Percentiles rank a stretch among this genome's conserved stretches.
These are phyloP conservation scores for Apodemia duryi DNA, from an alignment of 2,888 invertebrate genomes.

Conservation along the genomic window DNA sequence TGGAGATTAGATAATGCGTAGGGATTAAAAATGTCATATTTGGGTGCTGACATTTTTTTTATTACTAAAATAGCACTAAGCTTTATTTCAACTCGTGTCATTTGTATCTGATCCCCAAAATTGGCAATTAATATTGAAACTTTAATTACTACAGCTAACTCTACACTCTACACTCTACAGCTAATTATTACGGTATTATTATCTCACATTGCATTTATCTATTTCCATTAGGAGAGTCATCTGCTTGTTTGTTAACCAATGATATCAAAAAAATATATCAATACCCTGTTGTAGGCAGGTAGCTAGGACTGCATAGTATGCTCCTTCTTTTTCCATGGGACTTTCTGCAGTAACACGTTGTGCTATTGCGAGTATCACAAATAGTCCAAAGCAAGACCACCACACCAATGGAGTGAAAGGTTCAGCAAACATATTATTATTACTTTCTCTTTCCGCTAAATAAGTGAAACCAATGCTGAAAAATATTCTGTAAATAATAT, in stretches of 20 bases:
- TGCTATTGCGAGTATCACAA: constrained; percentile 45
- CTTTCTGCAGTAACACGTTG: constrained; percentile 46
- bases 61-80: too few species aligned
- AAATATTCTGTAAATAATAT: neutral
- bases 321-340: constrained; percentile 50
- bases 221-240: neutral
- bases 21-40: too few species aligned
- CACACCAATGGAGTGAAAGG: constrained; percentile 57
- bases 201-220: neutral
- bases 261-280: neutral
- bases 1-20: too few species aligned
- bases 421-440: constrained; percentile 60
- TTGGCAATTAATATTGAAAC: too few species aligned
- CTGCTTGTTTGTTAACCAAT: neutral
- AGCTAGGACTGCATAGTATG: constrained; percentile 52
- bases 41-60: too few species aligned
- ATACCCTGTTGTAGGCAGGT: constrained; percentile 64
- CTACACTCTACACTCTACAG: too few species aligned
- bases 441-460: constrained; percentile 60
- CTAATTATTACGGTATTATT: too few species aligned
- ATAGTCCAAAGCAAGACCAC: constrained; percentile 47
- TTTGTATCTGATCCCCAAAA: too few species aligned
- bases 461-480: constrained; percentile 62
- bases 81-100: too few species aligned
- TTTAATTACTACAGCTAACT: too few species aligned